Evolutionary conservation across 2,797 vertebrate genomes (phyloP).

Genomic region (Malacoraja senta): DNA sequence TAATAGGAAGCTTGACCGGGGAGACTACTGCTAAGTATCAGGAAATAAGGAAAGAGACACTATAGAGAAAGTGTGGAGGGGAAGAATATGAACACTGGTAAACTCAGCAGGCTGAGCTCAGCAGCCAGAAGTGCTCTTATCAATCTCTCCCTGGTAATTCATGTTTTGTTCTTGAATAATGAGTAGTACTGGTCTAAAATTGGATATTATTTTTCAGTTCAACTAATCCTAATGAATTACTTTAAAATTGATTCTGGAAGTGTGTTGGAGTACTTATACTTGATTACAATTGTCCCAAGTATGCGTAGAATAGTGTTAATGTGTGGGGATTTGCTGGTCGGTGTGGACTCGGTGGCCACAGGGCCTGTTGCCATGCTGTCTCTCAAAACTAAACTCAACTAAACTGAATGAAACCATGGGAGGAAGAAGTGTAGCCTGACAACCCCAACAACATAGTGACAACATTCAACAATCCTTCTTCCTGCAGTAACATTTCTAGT

Average conservation of each 20-base stretch:
- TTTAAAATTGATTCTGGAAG: background rate
- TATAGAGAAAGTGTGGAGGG: too few relatives aligned
- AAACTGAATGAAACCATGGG: background rate
- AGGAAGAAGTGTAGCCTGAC: background rate
- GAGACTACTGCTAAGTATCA: too few relatives aligned
- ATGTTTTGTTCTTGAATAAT: slow-evolving; percentile 13
- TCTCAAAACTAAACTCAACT: too few relatives aligned
- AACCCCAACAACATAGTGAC: too few relatives aligned
- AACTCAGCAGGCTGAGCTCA: background rate
- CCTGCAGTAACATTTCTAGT: background rate
- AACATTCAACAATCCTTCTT: background rate
- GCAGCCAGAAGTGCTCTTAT: slow-evolving; percentile 14
- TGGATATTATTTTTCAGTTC: background rate
- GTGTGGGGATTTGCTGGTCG: too few relatives aligned
- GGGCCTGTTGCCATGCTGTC: too few relatives aligned
- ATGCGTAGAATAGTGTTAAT: too few relatives aligned
- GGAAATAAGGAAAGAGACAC: background rate
- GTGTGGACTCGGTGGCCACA: too few relatives aligned
- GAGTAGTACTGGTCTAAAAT: slow-evolving; percentile 10
- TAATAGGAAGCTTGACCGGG: background rate
- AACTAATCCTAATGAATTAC: background rate
- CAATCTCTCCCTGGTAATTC: background rate
- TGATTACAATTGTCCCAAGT: too few relatives aligned
- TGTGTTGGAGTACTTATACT: background rate
- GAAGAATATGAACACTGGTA: background rate